A percentile compares a stretch with the other conserved stretches of the same genome.
phyloP scores from a whole-genome alignment of 2,113 vertebrate genomes.

The Scophthalmus maximus region DNA sequence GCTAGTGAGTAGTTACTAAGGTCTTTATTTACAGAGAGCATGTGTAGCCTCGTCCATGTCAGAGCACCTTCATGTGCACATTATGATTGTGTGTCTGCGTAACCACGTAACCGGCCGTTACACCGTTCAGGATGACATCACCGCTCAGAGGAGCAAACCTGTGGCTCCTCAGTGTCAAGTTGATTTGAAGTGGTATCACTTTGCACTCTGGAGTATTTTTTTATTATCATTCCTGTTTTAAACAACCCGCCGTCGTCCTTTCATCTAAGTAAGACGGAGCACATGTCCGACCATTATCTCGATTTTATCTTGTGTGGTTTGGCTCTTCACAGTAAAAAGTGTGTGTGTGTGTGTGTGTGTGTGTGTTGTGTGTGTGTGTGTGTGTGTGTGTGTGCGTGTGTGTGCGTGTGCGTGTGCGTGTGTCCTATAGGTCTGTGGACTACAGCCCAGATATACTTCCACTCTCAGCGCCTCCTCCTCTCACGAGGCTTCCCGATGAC shows the following conservation, averaged over 20 bases:
- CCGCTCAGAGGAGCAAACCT: background rate
- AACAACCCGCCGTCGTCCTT: slow-evolving; percentile 41
- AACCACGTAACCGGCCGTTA: background rate
- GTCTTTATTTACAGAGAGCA: too few species aligned
- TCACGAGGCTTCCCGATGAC: slow-evolving; percentile 46
- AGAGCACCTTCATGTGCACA: background rate
- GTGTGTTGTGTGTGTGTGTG: slow-evolving; percentile 49
- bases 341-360: background rate
- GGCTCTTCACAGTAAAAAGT: slow-evolving; percentile 18
- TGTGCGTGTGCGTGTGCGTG: slow-evolving; percentile 44
- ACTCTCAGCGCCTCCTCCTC: slow-evolving; percentile 36
- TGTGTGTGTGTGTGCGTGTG: background rate
- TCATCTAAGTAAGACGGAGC: slow-evolving; percentile 25
- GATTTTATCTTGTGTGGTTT: slow-evolving; percentile 21
- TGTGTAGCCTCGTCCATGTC: too few species aligned
- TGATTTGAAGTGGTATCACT: background rate
- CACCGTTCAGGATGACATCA: background rate
- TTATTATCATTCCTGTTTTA: slow-evolving; percentile 27
- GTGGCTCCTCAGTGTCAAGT: background rate
- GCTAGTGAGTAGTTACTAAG: background rate
- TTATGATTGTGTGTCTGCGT: background rate
- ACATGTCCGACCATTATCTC: slow-evolving; percentile 30
- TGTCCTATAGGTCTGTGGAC: slow-evolving; percentile 54
- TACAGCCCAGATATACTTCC: slow-evolving; percentile 65
- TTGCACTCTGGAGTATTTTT: background rate